These are phyloP conservation scores for Equus przewalskii DNA, from an alignment of 2,113 vertebrate species.

Conservation along the genomic window DNA sequence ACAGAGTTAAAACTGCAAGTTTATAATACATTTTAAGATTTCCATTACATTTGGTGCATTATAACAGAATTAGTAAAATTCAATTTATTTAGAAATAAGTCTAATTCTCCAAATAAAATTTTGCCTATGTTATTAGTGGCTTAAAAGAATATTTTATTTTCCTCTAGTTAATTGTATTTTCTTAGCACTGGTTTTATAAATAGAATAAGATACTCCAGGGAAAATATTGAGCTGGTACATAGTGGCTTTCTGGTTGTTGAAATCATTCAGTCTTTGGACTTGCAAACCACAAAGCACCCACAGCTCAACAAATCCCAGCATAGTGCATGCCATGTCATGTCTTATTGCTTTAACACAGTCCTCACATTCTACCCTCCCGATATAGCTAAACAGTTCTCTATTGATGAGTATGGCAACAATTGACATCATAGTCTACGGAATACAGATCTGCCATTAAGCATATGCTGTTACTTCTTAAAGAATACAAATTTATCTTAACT, in stretches of 20 bases:
- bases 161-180: conserved; percentile 61
- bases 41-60: neutral
- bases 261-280: conserved; percentile 85
- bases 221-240: conserved; percentile 80
- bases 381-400: neutral
- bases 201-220: conserved; percentile 81
- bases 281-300: conserved; percentile 82
- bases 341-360: conserved; percentile 69
- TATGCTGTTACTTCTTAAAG: conserved; percentile 41
- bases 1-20: conserved; percentile 67
- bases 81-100: neutral
- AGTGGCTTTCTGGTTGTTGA: conserved; percentile 84
- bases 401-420: neutral
- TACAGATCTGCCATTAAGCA: neutral
- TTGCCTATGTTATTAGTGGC: conserved; percentile 41
- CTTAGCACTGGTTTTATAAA: conserved; percentile 82
- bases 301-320: conserved; percentile 75
- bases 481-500: conserved; percentile 32
- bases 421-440: conserved; percentile 48
- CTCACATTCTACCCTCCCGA: neutral
- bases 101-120: conserved; percentile 50
- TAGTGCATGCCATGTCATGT: conserved; percentile 80
- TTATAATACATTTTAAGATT: neutral
- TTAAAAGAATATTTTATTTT: conserved; percentile 55
- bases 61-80: conserved; percentile 57